A percentile compares a stretch with the other conserved stretches of the same genome.
Evolutionary conservation across 2,888 invertebrate genomes (phyloP).

Genomic region (Pseudoips prasinana): DNA sequence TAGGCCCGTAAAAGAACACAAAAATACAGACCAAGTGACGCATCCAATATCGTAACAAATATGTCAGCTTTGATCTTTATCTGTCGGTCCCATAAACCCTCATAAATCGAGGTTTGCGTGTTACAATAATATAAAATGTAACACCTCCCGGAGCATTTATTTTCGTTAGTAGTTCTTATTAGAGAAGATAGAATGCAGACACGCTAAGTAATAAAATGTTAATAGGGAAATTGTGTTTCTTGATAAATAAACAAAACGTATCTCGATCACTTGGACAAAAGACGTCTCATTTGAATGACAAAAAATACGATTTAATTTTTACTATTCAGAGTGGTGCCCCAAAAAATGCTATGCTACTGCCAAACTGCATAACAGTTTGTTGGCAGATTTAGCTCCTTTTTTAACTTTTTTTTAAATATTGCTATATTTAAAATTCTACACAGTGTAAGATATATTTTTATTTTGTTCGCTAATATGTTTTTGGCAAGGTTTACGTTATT

Average conservation of each 20-base stretch:
- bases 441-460: too few relatives aligned
- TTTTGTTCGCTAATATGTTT: too few relatives aligned
- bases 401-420: too few relatives aligned
- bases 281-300: too few relatives aligned
- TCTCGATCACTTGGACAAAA: too few relatives aligned
- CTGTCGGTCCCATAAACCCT: slow-evolving; percentile 19
- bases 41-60: slow-evolving; percentile 15
- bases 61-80: slow-evolving; percentile 24
- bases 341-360: too few relatives aligned
- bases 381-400: too few relatives aligned
- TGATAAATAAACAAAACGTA: slow-evolving; percentile 46
- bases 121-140: slow-evolving; percentile 67
- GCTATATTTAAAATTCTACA: too few relatives aligned
- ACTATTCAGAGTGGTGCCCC: too few relatives aligned
- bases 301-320: too few relatives aligned
- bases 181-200: slow-evolving; percentile 60
- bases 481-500: too few relatives aligned
- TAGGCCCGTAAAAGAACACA: neutral
- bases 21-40: slow-evolving; percentile 1
- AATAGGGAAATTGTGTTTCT: slow-evolving; percentile 58
- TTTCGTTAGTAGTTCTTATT: slow-evolving; percentile 69
- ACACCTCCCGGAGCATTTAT: slow-evolving; percentile 68
- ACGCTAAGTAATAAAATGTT: slow-evolving; percentile 64
- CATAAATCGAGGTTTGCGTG: slow-evolving; percentile 61
- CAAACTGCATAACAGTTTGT: too few relatives aligned